Percentiles rank a stretch among this genome's conserved stretches.
phyloP scores from a whole-genome alignment of 2,888 invertebrate species.

The Entomobrya proxima region DNA sequence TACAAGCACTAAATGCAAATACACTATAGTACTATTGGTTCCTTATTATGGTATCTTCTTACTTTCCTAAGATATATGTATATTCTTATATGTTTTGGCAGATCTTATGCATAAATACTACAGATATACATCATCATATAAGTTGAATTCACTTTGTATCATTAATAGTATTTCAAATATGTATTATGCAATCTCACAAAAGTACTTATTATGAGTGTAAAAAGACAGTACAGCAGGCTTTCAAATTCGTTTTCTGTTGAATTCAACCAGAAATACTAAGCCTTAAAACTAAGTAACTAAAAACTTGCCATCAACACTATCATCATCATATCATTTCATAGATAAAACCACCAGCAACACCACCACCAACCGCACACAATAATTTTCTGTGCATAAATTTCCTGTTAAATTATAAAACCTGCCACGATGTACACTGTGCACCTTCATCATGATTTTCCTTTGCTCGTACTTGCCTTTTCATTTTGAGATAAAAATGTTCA shows the following conservation, averaged over 20 bases:
- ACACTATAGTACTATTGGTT: too few species aligned
- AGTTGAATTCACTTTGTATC: too few species aligned
- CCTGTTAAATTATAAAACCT: slow-evolving; percentile 7
- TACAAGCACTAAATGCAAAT: too few species aligned
- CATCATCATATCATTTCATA: not conserved
- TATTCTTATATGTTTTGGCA: too few species aligned
- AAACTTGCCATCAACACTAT: not conserved
- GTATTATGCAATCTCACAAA: too few species aligned
- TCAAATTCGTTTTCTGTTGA: not conserved
- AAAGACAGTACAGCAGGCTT: too few species aligned
- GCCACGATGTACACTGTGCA: not conserved
- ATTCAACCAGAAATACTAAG: not conserved
- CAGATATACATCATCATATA: too few species aligned
- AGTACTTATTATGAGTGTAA: too few species aligned
- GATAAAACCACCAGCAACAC: not conserved
- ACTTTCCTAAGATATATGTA: too few species aligned
- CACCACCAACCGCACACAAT: not conserved
- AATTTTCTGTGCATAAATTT: not conserved
- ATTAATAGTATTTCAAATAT: too few species aligned
- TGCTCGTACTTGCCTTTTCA: not conserved
- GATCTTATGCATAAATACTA: too few species aligned
- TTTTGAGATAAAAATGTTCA: not conserved
- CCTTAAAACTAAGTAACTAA: not conserved
- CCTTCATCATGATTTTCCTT: not conserved
- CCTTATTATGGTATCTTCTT: too few species aligned